These are phyloP conservation scores for Argyrosomus japonicus DNA, from an alignment of 2,113 vertebrate genomes.

Conservation along the genomic window DNA sequence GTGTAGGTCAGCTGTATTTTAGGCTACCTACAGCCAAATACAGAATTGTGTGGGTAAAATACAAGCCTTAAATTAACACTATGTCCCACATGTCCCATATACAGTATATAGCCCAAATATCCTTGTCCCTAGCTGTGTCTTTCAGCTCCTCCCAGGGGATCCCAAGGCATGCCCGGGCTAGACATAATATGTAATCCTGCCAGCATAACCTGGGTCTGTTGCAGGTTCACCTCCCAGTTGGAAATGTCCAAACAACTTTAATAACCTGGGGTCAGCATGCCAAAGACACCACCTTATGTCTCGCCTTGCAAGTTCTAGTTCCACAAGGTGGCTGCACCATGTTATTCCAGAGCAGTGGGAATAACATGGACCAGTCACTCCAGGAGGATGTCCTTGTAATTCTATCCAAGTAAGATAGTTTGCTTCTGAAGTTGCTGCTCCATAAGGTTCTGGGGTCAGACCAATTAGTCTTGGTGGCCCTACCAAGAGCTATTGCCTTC, in stretches of 20 bases:
- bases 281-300: neutral
- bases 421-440: neutral
- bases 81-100: too few species aligned
- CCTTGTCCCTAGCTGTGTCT: too few species aligned
- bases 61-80: too few species aligned
- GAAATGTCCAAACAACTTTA: neutral
- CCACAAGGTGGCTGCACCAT: neutral
- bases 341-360: too few species aligned
- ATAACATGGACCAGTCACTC: too few species aligned
- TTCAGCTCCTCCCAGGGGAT: too few species aligned
- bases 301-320: neutral
- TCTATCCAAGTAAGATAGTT: too few species aligned
- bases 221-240: neutral
- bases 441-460: neutral
- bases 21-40: too few species aligned
- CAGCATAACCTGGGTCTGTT: neutral
- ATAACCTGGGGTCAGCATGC: neutral
- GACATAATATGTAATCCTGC: neutral
- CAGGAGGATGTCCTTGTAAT: neutral
- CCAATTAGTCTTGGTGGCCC: neutral
- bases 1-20: too few species aligned
- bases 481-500: neutral
- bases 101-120: too few species aligned
- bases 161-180: neutral
- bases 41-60: too few species aligned